These are phyloP conservation scores for Barypeithes pellucidus DNA, from an alignment of 2,888 invertebrate genomes.

Conservation along the genomic window DNA sequence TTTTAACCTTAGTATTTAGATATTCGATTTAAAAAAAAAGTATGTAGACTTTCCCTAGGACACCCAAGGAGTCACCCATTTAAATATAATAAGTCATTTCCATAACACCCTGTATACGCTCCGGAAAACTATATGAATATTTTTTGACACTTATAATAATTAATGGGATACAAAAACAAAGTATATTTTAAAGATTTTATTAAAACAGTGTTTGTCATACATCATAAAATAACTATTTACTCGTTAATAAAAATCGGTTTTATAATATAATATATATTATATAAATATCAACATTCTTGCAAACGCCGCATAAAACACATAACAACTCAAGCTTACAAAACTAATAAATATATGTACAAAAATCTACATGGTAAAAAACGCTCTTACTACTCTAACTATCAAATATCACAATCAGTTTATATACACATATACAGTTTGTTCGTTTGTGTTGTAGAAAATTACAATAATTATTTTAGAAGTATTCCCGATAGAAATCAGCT, in stretches of 20 bases:
- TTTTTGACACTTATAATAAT: not conserved
- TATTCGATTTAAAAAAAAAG: no score
- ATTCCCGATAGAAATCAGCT: no score
- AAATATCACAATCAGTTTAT: conserved; percentile 45
- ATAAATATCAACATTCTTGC: conserved; percentile 11
- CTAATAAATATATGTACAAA: conserved; percentile 48
- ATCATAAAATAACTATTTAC: conserved; percentile 19
- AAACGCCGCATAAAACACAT: conserved; percentile 30
- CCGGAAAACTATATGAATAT: no score
- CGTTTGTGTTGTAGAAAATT: no score
- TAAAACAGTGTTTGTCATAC: conserved; percentile 22
- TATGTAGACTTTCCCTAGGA: no score
- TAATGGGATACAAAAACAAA: not conserved
- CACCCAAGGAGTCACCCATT: no score
- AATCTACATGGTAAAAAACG: conserved; percentile 27
- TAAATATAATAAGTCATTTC: no score
- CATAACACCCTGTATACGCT: no score
- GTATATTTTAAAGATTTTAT: conserved; percentile 27
- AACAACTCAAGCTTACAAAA: conserved; percentile 37
- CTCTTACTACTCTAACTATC: conserved; percentile 21
- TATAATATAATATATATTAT: conserved; percentile 15
- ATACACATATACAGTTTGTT: conserved; percentile 19
- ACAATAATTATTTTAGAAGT: no score
- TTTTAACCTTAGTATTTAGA: no score
- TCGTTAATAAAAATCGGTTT: conserved; percentile 31